Percentiles rank a stretch among this genome's conserved stretches.
phyloP scores from a whole-genome alignment of 2,113 vertebrate genomes.

The Phrynocephalus versicolor region DNA sequence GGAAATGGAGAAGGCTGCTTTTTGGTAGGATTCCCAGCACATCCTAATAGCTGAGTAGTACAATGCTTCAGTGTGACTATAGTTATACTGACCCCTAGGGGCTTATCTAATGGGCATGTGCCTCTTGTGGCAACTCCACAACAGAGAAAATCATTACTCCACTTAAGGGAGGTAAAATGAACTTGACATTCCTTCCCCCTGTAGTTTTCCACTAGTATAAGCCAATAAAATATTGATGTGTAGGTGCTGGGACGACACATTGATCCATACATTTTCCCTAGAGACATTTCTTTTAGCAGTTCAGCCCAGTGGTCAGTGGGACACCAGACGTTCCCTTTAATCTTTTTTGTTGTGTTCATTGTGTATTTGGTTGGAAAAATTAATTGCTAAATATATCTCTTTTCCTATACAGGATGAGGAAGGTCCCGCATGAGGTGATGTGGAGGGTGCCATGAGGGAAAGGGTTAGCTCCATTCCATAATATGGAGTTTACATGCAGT shows the following conservation, averaged over 20 bases:
- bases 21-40: neutral
- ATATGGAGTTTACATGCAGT: neutral
- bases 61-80: slow-evolving; percentile 43
- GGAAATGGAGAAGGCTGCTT: neutral
- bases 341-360: neutral
- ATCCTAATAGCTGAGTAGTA: neutral
- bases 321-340: neutral
- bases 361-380: neutral
- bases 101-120: slow-evolving; percentile 39
- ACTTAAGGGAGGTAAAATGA: slow-evolving; percentile 32
- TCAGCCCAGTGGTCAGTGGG: neutral
- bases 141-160: slow-evolving; percentile 34
- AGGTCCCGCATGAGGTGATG: neutral
- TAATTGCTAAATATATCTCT: neutral
- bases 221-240: neutral
- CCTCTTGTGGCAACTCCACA: slow-evolving; percentile 34
- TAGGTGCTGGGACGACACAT: neutral
- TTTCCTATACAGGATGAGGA: neutral
- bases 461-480: neutral
- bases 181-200: slow-evolving; percentile 24
- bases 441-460: neutral
- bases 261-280: neutral
- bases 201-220: slow-evolving; percentile 34
- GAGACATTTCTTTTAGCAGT: neutral
- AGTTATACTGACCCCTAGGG: slow-evolving; percentile 78